These are phyloP conservation scores for Microcebus jonahi DNA, from an alignment of 2,113 vertebrate genomes.

Conservation along the genomic window DNA sequence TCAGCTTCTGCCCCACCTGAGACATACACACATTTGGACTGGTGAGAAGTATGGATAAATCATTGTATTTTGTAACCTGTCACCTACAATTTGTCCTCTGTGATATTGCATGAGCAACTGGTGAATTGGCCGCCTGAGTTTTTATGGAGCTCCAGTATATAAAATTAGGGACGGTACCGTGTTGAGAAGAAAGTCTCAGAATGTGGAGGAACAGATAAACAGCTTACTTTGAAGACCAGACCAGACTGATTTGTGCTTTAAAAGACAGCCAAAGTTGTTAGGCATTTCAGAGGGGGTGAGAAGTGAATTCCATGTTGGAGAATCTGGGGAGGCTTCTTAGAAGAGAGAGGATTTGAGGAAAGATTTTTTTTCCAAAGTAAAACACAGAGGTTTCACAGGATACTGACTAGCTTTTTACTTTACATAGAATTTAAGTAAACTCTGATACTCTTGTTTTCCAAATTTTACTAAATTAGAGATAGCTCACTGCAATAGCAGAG, in stretches of 20 bases:
- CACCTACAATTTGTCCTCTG: neutral
- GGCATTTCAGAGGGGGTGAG: neutral
- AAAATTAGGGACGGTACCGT: neutral
- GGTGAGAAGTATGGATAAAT: neutral
- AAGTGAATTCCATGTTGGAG: neutral
- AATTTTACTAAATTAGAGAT: neutral
- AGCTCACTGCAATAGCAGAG: neutral
- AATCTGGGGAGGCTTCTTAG: neutral
- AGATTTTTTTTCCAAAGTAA: neutral
- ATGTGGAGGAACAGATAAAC: neutral
- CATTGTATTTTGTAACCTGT: neutral
- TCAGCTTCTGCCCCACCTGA: neutral
- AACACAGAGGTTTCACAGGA: neutral
- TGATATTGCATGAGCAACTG: neutral
- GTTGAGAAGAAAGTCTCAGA: neutral
- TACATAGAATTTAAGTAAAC: neutral
- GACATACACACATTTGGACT: neutral
- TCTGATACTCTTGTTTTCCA: neutral
- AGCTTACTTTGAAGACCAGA: neutral
- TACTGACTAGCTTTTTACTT: neutral
- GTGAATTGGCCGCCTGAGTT: neutral
- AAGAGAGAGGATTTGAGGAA: neutral
- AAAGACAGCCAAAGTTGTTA: neutral
- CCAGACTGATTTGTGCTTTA: neutral
- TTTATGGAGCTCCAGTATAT: neutral